Percentiles rank a stretch among this genome's conserved stretches.
phyloP scores from a whole-genome alignment of 2,113 vertebrate species.

The Sapayoa aenigma region DNA sequence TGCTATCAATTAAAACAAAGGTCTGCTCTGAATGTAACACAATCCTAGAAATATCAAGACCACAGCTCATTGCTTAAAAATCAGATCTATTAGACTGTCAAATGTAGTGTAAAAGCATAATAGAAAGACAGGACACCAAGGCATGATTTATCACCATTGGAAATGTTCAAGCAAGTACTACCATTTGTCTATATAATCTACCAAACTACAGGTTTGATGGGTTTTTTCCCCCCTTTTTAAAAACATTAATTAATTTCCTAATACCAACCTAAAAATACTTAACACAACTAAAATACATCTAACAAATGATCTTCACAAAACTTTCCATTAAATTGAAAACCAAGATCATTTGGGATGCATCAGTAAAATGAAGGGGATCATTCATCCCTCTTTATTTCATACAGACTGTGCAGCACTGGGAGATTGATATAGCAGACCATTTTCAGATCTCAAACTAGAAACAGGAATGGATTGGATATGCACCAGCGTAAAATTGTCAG shows the following conservation, averaged over 20 bases:
- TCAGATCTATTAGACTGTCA: background rate
- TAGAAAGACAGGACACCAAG: background rate
- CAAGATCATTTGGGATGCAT: background rate
- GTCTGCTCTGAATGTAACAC: background rate
- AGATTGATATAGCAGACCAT: background rate
- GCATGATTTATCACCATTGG: background rate
- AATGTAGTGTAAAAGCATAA: background rate
- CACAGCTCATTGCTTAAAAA: background rate
- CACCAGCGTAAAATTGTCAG: background rate
- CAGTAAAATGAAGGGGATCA: background rate
- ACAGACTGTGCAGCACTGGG: rapidly evolving
- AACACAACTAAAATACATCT: background rate
- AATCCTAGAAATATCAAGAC: background rate
- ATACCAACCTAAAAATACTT: background rate
- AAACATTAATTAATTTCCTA: background rate
- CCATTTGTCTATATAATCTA: background rate
- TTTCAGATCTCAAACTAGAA: background rate
- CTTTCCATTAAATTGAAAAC: background rate
- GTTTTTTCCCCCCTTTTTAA: background rate
- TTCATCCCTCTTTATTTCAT: background rate
- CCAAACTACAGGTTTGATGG: background rate
- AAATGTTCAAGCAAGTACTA: background rate
- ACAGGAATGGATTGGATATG: background rate
- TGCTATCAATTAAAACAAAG: background rate
- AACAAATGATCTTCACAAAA: background rate